Evolutionary conservation across 1,140 invertebrate species (phyloP).

Genomic region (honey bee (Apis mellifera)): DNA sequence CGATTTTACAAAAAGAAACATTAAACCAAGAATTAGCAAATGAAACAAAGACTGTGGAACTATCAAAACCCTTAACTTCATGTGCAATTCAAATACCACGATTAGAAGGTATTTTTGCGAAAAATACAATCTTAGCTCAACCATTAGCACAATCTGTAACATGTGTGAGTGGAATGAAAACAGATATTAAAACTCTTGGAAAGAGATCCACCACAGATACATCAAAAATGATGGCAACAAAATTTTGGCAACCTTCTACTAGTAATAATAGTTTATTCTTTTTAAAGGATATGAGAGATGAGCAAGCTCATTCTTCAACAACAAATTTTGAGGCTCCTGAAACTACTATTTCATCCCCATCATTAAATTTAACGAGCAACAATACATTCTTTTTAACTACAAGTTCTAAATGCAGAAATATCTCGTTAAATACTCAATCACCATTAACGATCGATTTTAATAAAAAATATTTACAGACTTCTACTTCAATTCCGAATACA

Average conservation of each 20-base stretch:
- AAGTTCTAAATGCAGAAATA: neutral
- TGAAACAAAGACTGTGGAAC: neutral
- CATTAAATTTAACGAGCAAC: constrained; percentile 3
- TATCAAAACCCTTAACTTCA: neutral
- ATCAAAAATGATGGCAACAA: constrained; percentile 34
- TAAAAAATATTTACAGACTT: neutral
- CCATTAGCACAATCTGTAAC: neutral
- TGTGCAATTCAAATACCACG: constrained; percentile 25
- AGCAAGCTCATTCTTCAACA: neutral
- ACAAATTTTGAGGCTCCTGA: neutral
- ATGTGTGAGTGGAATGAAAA: neutral
- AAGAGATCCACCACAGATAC: constrained; percentile 16
- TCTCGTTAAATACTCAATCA: constrained; percentile 13
- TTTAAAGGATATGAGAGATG: constrained; percentile 13
- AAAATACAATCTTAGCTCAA: constrained; percentile 4
- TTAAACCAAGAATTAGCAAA: neutral
- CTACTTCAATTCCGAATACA: neutral
- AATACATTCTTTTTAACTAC: constrained; percentile 12
- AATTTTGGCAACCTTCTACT: constrained; percentile 42
- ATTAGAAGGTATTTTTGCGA: constrained; percentile 16
- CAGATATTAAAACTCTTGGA: neutral
- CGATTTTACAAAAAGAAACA: constrained; percentile 51
- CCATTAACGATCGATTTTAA: constrained; percentile 11
- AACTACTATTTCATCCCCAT: constrained; percentile 10
- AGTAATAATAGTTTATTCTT: constrained; percentile 25